Conservation (phyloP, 1,140 invertebrate species). For the Pogonognathellus flavescens region DNA sequence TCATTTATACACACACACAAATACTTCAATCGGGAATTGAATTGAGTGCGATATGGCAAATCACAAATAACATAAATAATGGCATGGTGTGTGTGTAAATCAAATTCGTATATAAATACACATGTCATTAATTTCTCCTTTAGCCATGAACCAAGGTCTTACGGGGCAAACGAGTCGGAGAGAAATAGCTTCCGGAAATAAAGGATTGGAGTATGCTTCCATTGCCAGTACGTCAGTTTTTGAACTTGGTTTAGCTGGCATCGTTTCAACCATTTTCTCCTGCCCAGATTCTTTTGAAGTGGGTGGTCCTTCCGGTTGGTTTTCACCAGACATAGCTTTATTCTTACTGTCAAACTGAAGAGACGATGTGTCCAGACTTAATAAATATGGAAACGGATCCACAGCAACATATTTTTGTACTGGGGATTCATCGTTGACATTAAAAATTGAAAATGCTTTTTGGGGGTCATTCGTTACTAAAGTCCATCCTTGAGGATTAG, state of each 20-base stretch:
- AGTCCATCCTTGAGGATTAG: background rate
- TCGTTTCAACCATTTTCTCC: background rate
- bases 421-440: background rate
- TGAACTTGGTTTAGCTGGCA: background rate
- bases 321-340: too few species aligned
- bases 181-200: background rate
- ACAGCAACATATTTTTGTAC: constrained; percentile 6
- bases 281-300: too few species aligned
- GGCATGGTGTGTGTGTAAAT: background rate
- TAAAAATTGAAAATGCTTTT: background rate
- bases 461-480: background rate
- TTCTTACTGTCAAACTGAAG: too few species aligned
- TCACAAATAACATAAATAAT: too few species aligned
- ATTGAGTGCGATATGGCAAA: too few species aligned
- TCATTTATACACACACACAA: too few species aligned
- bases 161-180: background rate
- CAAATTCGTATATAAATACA: background rate
- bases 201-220: background rate
- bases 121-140: background rate
- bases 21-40: too few species aligned
- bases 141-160: constrained; percentile 8
- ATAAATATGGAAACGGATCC: background rate
- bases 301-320: too few species aligned
- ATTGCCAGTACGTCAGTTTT: background rate
- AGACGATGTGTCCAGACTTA: background rate